Evolutionary conservation across 2,113 vertebrate genomes (phyloP), one percentile per base, ranked within the genome.

Genomic region (Tachysurus fulvidraco): DNA sequence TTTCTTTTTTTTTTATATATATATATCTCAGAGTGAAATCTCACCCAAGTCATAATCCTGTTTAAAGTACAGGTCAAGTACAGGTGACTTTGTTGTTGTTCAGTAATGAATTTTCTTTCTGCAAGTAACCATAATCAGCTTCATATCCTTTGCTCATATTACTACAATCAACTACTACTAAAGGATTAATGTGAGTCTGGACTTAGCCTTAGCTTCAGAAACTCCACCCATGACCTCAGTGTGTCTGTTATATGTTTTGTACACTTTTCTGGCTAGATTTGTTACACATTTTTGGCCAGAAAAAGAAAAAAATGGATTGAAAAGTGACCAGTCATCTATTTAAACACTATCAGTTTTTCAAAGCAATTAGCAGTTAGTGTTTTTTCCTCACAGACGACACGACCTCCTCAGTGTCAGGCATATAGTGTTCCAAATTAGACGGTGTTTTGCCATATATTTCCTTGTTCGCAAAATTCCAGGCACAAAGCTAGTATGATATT

Each of bases 1-100:
- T 74, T 74, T 84, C 3, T 46, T 23, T 46, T 21, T 73, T 74
- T 46, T 46, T 21, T 44, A n/a, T n/a, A n/a, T n/a, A n/a, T n/a
- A n/a, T 50, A 36, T 9, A 85, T 77, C 57, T 50, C 2, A 1
- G 77, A 36, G 16, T 80, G 55, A 46, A 46, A 84, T 59, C 57
- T 57, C 30, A 44, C 71, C 65, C 54, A 28, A 84, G 21, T 76
- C 69, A 73, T 85, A 78, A 78, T 78, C 74, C 74, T 84, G 55
- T 60, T 36, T 36, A 36, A 36, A 36, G 36, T 36, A 1, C 36
- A 36, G 36, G 36, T 36, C 50, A 4, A 59, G 36, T 59, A 41
- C 65, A 23, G 50, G 57, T 73, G 44, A 55, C 55, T n/a, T 9
- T 83, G 57, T 83, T 19, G 50, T 67, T 83, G 52, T 50, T 76